Evolutionary conservation across 2,888 invertebrate species (phyloP).

Genomic region (Caenorhabditis wallacei): DNA sequence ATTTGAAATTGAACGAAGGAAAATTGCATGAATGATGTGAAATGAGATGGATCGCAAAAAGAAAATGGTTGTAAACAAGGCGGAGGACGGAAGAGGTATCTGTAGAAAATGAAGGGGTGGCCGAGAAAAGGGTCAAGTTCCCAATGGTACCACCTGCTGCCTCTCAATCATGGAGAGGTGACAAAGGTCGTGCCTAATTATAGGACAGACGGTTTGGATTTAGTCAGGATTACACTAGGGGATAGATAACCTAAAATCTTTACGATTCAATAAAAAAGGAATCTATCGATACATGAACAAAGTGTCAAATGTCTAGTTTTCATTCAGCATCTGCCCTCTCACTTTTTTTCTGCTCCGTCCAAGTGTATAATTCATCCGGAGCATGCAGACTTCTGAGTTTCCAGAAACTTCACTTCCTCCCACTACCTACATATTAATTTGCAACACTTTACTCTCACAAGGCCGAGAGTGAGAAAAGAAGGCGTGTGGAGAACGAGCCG

Average conservation of each 20-base stretch:
- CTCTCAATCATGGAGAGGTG: slow-evolving; percentile 35
- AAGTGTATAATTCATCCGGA: slow-evolving; percentile 57
- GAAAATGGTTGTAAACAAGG: slow-evolving; percentile 25
- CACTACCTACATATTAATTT: slow-evolving; percentile 53
- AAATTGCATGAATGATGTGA: slow-evolving; percentile 24
- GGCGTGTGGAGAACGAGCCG: slow-evolving; percentile 39
- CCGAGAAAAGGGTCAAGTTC: slow-evolving; percentile 55
- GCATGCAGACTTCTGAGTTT: slow-evolving; percentile 34
- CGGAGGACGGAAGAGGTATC: slow-evolving; percentile 1
- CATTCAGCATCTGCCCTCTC: slow-evolving; percentile 42
- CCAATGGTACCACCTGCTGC: slow-evolving; percentile 60
- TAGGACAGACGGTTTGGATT: slow-evolving; percentile 12
- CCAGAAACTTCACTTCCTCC: slow-evolving; percentile 24
- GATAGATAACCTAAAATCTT: no score
- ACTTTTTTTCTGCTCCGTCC: slow-evolving; percentile 24
- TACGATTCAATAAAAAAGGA: no score
- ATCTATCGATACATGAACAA: slow-evolving; percentile 7
- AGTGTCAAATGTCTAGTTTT: slow-evolving; percentile 24
- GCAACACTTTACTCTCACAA: slow-evolving; percentile 34
- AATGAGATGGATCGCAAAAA: slow-evolving; percentile 12
- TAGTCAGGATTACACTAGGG: not conserved
- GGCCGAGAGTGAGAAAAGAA: slow-evolving; percentile 29
- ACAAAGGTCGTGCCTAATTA: slow-evolving; percentile 56
- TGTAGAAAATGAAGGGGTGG: slow-evolving; percentile 23
- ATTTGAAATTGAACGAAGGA: slow-evolving; percentile 9